Evolutionary conservation across 30 jellyfish, hydroid and myxozoan genomes (phyloP).

Genomic region (Chrysaora quinquecirrha): DNA sequence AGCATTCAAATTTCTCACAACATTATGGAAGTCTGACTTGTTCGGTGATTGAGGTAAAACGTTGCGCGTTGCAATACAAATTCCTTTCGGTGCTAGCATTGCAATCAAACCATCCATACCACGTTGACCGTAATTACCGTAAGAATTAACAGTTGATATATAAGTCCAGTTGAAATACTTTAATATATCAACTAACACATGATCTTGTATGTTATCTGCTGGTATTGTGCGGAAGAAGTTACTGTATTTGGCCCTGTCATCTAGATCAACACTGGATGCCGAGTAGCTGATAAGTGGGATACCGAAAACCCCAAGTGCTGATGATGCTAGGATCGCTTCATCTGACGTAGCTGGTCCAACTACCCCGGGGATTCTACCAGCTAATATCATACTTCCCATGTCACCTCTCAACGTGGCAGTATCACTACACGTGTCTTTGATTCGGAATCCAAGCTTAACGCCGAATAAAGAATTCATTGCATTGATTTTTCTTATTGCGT

Average conservation of each 20-base stretch:
- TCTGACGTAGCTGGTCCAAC: constrained; percentile 46
- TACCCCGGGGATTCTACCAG: neutral
- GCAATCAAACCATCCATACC: constrained; percentile 31
- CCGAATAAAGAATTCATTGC: neutral
- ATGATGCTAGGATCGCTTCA: constrained; percentile 29
- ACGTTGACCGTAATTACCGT: constrained; percentile 52
- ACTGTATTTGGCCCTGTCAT: constrained; percentile 4
- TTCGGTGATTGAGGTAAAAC: constrained; percentile 30
- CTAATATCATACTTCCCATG: neutral
- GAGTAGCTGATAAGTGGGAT: constrained; percentile 20
- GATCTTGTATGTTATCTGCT: constrained; percentile 34
- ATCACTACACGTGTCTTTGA: constrained; percentile 4
- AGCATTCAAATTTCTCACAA: neutral
- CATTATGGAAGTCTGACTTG: neutral
- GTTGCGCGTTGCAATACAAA: constrained; percentile 39
- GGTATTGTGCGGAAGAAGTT: constrained; percentile 73
- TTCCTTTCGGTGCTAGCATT: constrained; percentile 2
- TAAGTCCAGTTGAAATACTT: constrained; percentile 49
- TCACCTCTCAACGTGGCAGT: neutral
- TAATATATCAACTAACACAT: constrained; percentile 55
- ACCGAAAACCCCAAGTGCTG: constrained; percentile 21
- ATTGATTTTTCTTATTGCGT: constrained; percentile 17
- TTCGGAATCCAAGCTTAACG: constrained; percentile 2
- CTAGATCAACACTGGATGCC: constrained; percentile 35
- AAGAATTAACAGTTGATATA: constrained; percentile 45